These are phyloP conservation scores for Drosophila hamatofila DNA, from an alignment of 2,888 invertebrate species.

Conservation along the genomic window DNA sequence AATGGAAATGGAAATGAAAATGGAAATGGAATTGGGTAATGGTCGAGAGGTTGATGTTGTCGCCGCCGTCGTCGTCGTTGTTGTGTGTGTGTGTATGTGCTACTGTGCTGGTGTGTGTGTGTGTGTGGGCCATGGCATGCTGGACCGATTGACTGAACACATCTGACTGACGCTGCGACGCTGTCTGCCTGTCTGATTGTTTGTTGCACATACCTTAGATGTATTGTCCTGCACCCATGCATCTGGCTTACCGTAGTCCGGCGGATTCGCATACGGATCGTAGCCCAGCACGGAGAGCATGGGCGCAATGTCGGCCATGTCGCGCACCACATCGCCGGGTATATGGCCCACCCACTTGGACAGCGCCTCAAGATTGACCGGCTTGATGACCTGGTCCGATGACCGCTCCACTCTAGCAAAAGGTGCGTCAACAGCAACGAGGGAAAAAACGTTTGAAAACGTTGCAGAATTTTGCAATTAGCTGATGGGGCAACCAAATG, in stretches of 20 bases:
- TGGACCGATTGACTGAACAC: neutral
- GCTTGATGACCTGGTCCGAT: constrained; percentile 99
- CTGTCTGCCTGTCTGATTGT: constrained; percentile 59
- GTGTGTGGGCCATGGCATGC: constrained; percentile 12
- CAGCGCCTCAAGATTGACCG: constrained; percentile 98
- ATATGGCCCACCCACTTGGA: constrained; percentile 96
- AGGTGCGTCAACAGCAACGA: neutral
- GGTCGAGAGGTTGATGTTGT: constrained; percentile 13
- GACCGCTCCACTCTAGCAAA: constrained; percentile 95
- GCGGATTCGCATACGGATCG: constrained; percentile 98
- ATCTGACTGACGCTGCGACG: constrained; percentile 10
- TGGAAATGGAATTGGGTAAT: constrained; percentile 14
- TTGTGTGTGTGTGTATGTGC: neutral
- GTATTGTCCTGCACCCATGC: constrained; percentile 90
- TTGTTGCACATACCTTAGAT: constrained; percentile 83
- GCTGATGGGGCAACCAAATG: constrained; percentile 10
- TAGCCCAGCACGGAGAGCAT: constrained; percentile 97
- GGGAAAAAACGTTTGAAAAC: constrained; percentile 21
- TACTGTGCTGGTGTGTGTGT: neutral
- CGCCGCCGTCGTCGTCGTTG: neutral
- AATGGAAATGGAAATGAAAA: constrained; percentile 3
- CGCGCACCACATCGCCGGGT: constrained; percentile 95
- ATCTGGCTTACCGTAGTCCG: constrained; percentile 95
- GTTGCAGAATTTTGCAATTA: constrained; percentile 26
- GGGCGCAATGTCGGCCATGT: constrained; percentile 97